Evolutionary conservation across 1,140 invertebrate species (phyloP), one percentile per base, ranked within the genome.

Genomic region (Tachypleus tridentatus): DNA sequence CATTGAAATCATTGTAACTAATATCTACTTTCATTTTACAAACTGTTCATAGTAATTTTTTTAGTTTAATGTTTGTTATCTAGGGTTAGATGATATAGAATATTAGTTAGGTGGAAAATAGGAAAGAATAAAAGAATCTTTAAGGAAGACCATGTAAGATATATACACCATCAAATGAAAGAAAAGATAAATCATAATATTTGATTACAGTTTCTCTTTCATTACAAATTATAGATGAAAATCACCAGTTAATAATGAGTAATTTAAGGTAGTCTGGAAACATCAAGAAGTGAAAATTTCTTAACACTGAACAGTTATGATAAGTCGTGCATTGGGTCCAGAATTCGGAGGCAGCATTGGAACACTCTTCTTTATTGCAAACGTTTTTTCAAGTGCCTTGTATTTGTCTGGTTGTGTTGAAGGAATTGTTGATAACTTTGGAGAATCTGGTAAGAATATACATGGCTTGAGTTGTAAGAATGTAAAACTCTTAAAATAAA

Each of bases 381-480:
- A 98, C 78, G 85, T 98, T 4, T 91, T 97, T 4, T 94, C 91
- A 51, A 93, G 90, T 80, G 94, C 92, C 4, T 82, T 98, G 11
- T 97, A 94, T 73, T 87, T 97, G 59, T 86, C 88, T 47, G 95
- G 92, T 5, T 97, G 93, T 77, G 89, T 93, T n/a, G 96, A 98
- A 80, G 94, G 93, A n/a, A 79, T 98, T 49, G 83, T 97, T 11
- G 87, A 95, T 76, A 96, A 95, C 78, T 97, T 98, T 81, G 93
- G 94, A 61, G 83, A 85, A n/a, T 85, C 86, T 70, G 87, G 88
- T 86, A 77, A 76, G 11, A 29, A 29, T 29, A 29, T 29, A 29
- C 66, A 11, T 50, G 60, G 49, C 29, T n/a, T 49, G 5, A 9
- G 48, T 56, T 51, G 51, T 9, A 8, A 8, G 8, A 9, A 63